Conservation (phyloP, 2,113 vertebrate species). For the Pseudonaja textilis region DNA sequence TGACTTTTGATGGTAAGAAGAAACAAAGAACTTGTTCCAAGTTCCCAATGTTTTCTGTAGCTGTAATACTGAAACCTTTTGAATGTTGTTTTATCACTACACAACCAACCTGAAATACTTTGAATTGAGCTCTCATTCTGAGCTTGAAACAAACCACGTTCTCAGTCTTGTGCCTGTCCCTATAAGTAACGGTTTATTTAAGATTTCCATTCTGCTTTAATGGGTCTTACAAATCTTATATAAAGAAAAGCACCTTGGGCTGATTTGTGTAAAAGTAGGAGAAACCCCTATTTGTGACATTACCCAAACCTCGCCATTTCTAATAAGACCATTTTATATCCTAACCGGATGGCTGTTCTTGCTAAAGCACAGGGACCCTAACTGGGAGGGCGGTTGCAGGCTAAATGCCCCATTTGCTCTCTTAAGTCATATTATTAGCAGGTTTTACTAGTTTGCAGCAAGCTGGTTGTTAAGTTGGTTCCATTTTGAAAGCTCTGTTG, state of each 20-base stretch:
- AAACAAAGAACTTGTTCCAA: neutral
- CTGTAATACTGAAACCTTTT: neutral
- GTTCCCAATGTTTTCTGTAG: neutral
- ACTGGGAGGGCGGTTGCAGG: neutral
- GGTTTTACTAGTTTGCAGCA: neutral
- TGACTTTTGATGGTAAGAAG: neutral
- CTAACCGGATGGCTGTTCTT: fast-evolving
- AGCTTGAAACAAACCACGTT: neutral
- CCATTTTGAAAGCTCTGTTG: neutral
- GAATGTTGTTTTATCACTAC: neutral
- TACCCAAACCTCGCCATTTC: neutral
- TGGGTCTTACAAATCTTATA: fast-evolving
- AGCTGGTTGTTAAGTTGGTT: neutral
- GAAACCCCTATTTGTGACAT: fast-evolving
- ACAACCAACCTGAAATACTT: neutral
- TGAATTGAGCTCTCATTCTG: neutral
- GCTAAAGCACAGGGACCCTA: slow-evolving; percentile 2
- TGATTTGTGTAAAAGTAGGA: neutral
- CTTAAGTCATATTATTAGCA: neutral
- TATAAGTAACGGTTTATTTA: too few species aligned
- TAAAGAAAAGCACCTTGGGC: neutral
- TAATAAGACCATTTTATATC: neutral
- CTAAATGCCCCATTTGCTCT: neutral
- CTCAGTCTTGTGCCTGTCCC: neutral
- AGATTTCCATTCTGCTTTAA: neutral